These are phyloP conservation scores for Coenonympha glycerion DNA, from an alignment of 2,888 invertebrate species.

Conservation along the genomic window DNA sequence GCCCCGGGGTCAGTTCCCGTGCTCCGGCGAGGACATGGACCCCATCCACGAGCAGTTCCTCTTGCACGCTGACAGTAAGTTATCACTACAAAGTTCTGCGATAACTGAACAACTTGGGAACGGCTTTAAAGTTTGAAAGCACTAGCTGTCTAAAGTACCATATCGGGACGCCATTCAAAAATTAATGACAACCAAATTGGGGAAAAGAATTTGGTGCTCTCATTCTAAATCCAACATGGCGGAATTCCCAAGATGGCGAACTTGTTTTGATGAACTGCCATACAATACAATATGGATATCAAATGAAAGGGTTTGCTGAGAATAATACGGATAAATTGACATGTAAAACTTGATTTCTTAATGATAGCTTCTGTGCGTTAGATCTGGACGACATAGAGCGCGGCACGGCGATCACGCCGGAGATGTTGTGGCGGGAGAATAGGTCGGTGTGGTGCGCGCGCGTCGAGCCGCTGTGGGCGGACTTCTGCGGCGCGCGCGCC, in stretches of 20 bases:
- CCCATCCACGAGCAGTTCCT: slow-evolving; percentile 89
- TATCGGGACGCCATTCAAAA: no score
- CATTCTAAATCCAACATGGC: no score
- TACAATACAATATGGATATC: no score
- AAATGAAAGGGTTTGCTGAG: no score
- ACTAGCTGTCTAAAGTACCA: background rate
- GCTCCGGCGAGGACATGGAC: slow-evolving; percentile 80
- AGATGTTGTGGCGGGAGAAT: slow-evolving; percentile 87
- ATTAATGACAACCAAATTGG: no score
- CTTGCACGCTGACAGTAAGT: slow-evolving; percentile 79
- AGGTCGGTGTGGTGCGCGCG: slow-evolving; percentile 91
- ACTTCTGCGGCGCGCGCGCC: slow-evolving; percentile 90
- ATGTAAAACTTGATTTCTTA: no score
- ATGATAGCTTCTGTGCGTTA: no score
- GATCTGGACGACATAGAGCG: slow-evolving; percentile 75
- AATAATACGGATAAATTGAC: no score
- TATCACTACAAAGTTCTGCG: background rate
- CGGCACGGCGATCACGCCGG: slow-evolving; percentile 60
- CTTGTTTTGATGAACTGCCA: no score
- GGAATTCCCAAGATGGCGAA: no score
- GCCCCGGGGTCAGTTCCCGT: slow-evolving; percentile 79
- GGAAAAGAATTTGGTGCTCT: no score
- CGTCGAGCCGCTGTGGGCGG: slow-evolving; percentile 94
- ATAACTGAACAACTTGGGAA: background rate
- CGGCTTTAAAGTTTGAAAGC: background rate